These are phyloP conservation scores for Lepas anatifera DNA, from an alignment of 2,888 invertebrate species.

Conservation along the genomic window DNA sequence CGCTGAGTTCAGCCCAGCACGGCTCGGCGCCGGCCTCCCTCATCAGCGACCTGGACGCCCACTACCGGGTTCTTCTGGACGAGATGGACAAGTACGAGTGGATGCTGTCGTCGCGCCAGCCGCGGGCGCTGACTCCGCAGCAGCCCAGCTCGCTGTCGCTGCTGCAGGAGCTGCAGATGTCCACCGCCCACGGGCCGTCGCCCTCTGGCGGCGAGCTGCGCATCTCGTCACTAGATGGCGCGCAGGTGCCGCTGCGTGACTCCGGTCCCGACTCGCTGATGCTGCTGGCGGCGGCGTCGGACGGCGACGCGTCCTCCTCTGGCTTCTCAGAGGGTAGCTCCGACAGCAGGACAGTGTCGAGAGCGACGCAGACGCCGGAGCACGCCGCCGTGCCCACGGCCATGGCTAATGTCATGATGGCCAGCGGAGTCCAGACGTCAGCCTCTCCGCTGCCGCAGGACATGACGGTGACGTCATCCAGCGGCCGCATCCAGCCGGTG, in stretches of 20 bases:
- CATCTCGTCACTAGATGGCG: not conserved
- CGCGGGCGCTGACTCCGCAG: slow-evolving; percentile 10
- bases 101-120: slow-evolving; percentile 24
- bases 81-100: slow-evolving; percentile 28
- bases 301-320: slow-evolving; percentile 24
- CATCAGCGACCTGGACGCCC: slow-evolving; percentile 26
- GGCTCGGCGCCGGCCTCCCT: slow-evolving; percentile 13
- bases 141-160: slow-evolving; percentile 1
- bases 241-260: not conserved
- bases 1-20: slow-evolving; percentile 57
- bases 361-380: slow-evolving; percentile 23
- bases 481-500: slow-evolving; percentile 19
- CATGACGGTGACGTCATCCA: too few species aligned
- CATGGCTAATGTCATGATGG: too few species aligned
- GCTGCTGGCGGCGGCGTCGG: slow-evolving; percentile 23
- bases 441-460: slow-evolving; percentile 20
- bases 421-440: too few species aligned
- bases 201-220: too few species aligned
- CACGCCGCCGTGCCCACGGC: slow-evolving; percentile 15
- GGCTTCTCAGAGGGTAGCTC: slow-evolving; percentile 23
- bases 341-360: slow-evolving; percentile 22
- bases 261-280: not conserved
- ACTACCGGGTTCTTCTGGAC: slow-evolving; percentile 27
- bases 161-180: slow-evolving; percentile 5
- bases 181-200: too few species aligned